Percentiles rank a stretch among this genome's conserved stretches.
Conservation (phyloP, 2,888 invertebrate genomes). For the Masnerella sp. region DNA sequence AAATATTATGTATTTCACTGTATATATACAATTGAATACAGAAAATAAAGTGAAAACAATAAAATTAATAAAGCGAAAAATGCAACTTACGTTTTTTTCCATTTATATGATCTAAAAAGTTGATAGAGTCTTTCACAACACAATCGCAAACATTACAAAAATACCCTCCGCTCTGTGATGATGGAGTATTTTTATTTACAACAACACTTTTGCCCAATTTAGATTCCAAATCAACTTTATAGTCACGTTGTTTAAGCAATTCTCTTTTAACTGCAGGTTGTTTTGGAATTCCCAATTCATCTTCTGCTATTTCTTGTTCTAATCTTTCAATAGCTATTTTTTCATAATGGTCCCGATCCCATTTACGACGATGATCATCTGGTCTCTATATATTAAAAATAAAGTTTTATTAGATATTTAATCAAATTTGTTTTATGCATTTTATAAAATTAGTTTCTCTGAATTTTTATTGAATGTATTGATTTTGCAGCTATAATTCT, state of each 20-base stretch:
- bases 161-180: slow-evolving; percentile 97
- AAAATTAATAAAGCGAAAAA: too few relatives aligned
- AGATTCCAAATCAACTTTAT: slow-evolving; percentile 98
- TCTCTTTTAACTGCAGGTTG: slow-evolving; percentile 92
- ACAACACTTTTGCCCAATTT: slow-evolving; percentile 98
- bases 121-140: slow-evolving; percentile 99
- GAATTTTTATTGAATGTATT: too few relatives aligned
- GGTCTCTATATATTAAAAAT: slow-evolving; percentile 80
- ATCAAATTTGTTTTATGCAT: too few relatives aligned
- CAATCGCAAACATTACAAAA: slow-evolving; percentile 99
- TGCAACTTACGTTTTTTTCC: slow-evolving; percentile 94
- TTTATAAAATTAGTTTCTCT: too few relatives aligned
- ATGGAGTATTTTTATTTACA: slow-evolving; percentile 98
- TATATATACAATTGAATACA: too few relatives aligned
- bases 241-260: slow-evolving; percentile 94
- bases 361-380: slow-evolving; percentile 96
- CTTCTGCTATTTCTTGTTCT: slow-evolving; percentile 85
- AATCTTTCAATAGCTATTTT: slow-evolving; percentile 89
- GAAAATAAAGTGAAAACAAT: too few relatives aligned
- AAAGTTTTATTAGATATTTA: too few relatives aligned
- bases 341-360: slow-evolving; percentile 98
- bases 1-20: too few relatives aligned
- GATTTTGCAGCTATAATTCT: too few relatives aligned
- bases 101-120: slow-evolving; percentile 99
- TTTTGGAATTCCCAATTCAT: slow-evolving; percentile 81